These are phyloP conservation scores for Oxygymnocypris stewartii DNA, from an alignment of 2,113 vertebrate genomes.

Conservation along the genomic window DNA sequence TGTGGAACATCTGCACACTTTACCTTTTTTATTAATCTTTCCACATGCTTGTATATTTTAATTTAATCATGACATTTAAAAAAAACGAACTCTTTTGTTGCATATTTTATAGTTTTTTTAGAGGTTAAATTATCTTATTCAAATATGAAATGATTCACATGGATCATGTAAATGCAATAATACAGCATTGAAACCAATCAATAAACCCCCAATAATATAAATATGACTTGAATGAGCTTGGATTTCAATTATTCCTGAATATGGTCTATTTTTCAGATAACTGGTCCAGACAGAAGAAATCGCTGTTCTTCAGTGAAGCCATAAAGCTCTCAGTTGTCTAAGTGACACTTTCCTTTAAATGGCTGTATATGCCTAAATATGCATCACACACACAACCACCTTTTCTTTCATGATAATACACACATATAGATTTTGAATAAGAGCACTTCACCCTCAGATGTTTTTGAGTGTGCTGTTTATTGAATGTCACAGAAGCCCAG, in stretches of 20 bases:
- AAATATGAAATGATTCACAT: background rate
- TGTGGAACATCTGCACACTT: background rate
- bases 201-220: background rate
- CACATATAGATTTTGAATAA: background rate
- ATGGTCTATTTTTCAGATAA: constrained; percentile 22
- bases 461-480: constrained; percentile 20
- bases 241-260: background rate
- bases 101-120: background rate
- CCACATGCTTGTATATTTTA: background rate
- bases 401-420: background rate
- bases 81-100: background rate
- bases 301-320: background rate
- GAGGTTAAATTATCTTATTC: background rate
- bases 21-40: background rate
- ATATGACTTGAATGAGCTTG: background rate
- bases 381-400: background rate
- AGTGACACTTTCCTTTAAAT: background rate
- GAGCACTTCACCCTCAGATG: background rate
- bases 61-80: background rate
- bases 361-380: background rate
- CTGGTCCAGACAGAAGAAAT: background rate
- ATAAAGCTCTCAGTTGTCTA: background rate
- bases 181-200: background rate
- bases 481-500: constrained; percentile 24
- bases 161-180: background rate